These are phyloP conservation scores for Zaprionus taronus DNA, from an alignment of 1,140 invertebrate species.

Conservation along the genomic window DNA sequence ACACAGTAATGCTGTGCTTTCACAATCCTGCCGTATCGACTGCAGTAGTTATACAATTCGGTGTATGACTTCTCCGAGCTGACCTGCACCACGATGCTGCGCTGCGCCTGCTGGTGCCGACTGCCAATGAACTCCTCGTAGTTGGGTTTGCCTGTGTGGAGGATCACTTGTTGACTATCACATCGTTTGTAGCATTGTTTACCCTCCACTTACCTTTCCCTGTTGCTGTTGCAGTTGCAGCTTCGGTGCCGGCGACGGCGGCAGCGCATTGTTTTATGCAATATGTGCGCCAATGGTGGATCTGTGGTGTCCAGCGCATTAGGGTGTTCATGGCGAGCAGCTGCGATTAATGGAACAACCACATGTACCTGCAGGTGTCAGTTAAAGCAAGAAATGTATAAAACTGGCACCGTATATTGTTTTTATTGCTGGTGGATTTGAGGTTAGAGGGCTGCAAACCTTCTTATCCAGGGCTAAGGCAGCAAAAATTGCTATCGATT, in stretches of 20 bases:
- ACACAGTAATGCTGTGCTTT: constrained; percentile 88
- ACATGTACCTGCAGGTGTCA: constrained; percentile 38
- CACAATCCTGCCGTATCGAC: constrained; percentile 86
- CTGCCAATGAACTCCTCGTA: constrained; percentile 69
- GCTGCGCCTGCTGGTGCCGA: constrained; percentile 68
- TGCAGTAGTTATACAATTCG: constrained; percentile 88
- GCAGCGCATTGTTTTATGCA: constrained; percentile 60
- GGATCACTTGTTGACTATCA: not conserved
- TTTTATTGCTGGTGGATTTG: constrained; percentile 35
- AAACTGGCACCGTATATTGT: constrained; percentile 28
- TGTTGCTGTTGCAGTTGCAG: constrained; percentile 6
- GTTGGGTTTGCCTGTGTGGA: constrained; percentile 49
- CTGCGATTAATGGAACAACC: constrained; percentile 13
- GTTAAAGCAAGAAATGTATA: constrained; percentile 13
- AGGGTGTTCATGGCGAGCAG: constrained; percentile 59
- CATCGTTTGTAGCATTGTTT: constrained; percentile 15
- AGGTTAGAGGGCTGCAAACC: constrained; percentile 53
- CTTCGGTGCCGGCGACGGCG: constrained; percentile 28
- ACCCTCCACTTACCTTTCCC: constrained; percentile 3
- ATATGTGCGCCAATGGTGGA: constrained; percentile 60
- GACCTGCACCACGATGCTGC: constrained; percentile 87
- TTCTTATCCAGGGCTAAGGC: not conserved
- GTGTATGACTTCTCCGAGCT: constrained; percentile 87
- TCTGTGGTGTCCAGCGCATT: constrained; percentile 53
- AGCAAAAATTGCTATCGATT: not conserved